Evolutionary conservation across 2,888 invertebrate species (phyloP), one percentile per base, ranked within the genome.

Genomic region (Melinopterus prodromus): DNA sequence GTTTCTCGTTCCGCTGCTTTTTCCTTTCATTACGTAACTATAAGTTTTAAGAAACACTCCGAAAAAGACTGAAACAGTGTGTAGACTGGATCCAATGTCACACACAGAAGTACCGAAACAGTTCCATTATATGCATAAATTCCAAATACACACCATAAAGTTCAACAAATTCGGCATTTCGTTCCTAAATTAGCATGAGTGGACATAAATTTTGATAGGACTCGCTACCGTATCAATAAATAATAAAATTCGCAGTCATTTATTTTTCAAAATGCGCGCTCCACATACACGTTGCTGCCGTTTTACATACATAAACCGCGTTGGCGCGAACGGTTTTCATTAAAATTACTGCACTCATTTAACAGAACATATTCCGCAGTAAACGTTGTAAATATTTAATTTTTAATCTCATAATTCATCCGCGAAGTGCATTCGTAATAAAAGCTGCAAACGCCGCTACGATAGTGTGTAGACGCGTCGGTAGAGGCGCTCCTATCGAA

Each of bases 361-460:
- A 53, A 53, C 53, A 53, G 53, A 53, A 53, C 53, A 53, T 53
- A 53, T 53, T 53, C 53, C 53, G 53, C 53, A 53, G 53, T 53
- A 53, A 53, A 53, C 7, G 53, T 53, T 53, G 53, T 74, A 37
- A 74, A 74, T 74, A 74, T 74, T 74, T 74, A 74, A 74, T 74
- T 74, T 74, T 74, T 74, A 74, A 74, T 74, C 74, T 37, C 37
- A 37, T 74, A 74, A 74, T 36, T 74, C 74, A 74, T 74, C 37
- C 36, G 74, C 37, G 74, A 74, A 74, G 36, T 53, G 53, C 53
- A 53, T 53, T 6, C 53, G 5, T 53, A 53, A 53, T 53, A 12
- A 53, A 53, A 53, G 53, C 53, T 53, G 53, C 12, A 53, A 53
- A 53, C 7, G 53, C 53, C 9, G 53, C 53, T 53, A 12, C 53